Evolutionary conservation across 2,113 vertebrate species (phyloP), one percentile per base, ranked within the genome.

Genomic region (Zosterops pallidus): DNA sequence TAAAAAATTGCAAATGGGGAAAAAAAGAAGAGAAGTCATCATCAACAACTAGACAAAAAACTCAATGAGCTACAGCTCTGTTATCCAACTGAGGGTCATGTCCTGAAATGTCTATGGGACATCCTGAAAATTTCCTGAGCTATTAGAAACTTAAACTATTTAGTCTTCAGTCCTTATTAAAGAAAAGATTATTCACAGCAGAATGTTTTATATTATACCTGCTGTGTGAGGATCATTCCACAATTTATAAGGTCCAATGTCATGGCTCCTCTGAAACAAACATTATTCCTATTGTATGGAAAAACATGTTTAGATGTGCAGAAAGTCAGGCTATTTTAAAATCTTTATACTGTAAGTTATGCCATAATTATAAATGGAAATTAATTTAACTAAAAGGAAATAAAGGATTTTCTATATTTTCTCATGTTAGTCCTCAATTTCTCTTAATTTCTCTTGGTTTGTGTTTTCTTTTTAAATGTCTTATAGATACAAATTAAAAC

Each of bases 21-120:
- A 92, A 94, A 94, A 91, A 94, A 90, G 65, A 86, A 82, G 78
- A 70, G 33, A 94, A 96, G 60, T 75, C 22, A 64, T 82, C 33
- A 62, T 75, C 60, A 88, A 25, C 64, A 46, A 33, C 71, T 67
- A 70, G 82, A 80, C 33, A 50, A 91, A 74, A 93, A 60, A 46
- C 33, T 75, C 67, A 71, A 1, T 57, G 90, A 92, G 33, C 83
- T 75, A 56, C 60, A 60, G 46, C 37, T 63, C 19, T 65, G 57
- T 75, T 92, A 75, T 75, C 79, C 90, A 88, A 4, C 82, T 83
- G 71, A 81, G 68, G 60, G 85, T 90, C 83, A 9, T 80, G 72
- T 94, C 90, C 87, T 83, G 75, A 92, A 93, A 92, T 60, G 72
- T 86, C 76, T 83, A 17, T 56, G 57, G 72, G 89, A 81, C 83